Conservation (phyloP, 1,140 invertebrate species). For the Drosophila persimilis region DNA sequence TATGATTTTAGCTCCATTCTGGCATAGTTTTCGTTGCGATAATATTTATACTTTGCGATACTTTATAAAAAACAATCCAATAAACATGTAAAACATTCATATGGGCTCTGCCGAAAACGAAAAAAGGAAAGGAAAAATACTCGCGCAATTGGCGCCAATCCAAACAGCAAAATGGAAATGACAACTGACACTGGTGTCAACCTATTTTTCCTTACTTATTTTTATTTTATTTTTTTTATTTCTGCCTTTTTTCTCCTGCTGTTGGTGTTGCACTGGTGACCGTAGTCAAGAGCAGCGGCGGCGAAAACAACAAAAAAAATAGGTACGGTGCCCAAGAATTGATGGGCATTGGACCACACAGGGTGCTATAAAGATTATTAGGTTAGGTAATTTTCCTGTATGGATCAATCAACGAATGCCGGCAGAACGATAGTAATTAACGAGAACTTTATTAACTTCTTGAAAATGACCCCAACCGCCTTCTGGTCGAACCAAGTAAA, state of each 20-base stretch:
- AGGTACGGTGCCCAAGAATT: slow-evolving; percentile 39
- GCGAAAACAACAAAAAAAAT: slow-evolving; percentile 35
- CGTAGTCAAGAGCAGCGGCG: slow-evolving; percentile 42
- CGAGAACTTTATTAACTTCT: too few species aligned
- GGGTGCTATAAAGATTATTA: not conserved
- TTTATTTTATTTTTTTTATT: not conserved
- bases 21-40: too few species aligned
- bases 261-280: slow-evolving; percentile 42
- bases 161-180: slow-evolving; percentile 62
- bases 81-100: slow-evolving; percentile 54
- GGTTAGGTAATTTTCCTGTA: too few species aligned
- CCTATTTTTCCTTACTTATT: slow-evolving; percentile 42
- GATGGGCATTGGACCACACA: slow-evolving; percentile 31
- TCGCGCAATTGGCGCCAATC: slow-evolving; percentile 56
- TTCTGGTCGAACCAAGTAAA: too few species aligned
- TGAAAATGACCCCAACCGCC: too few species aligned
- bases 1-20: too few species aligned
- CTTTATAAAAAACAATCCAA: slow-evolving; percentile 11
- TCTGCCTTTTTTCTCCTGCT: slow-evolving; percentile 18
- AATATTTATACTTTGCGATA: too few species aligned
- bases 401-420: too few species aligned
- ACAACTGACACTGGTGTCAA: slow-evolving; percentile 69
- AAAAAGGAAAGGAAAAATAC: slow-evolving; percentile 16
- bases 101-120: slow-evolving; percentile 25
- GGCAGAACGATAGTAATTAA: not conserved